Base-by-base conservation (phyloP, 2,888 invertebrate genomes). In the Caenorhabditis doughertyi region DNA sequence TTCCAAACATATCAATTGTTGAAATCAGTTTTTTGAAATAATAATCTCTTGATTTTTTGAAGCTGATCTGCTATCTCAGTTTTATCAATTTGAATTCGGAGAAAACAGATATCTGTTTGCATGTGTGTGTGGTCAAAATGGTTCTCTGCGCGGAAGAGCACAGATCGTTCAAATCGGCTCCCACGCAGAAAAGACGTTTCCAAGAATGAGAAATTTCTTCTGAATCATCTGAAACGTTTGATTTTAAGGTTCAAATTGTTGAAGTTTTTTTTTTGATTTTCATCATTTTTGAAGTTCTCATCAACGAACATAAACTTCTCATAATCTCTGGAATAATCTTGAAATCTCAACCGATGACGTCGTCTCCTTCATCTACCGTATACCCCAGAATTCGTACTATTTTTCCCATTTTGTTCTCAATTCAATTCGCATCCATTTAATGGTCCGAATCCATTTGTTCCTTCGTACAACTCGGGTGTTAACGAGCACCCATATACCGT, bases 71-170 rank as follows among this genome's bases (percentile, higher is more conserved):
- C 18, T 29, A 27, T 49, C 21, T 64, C 21, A 13, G 11, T 23
- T 64, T 32, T 3, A 44, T 32, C 16, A 13, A 39, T 27, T 21
- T 29, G 8, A 35, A 47, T 65, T 65, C 65, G 32, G 9, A 21
- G 35, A 65, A 65, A 47, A 51, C 47, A 65, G 64, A 29, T 60
- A 60, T 60, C 51, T 65, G 51, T 65, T 65, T 65, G 64, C 4
- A 18, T 62, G 64, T 49, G 32, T 9, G 39, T 65, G 65, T 65
- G 65, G 65, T 65, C 65, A 65, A 39, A 35, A 42, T 27, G 5
- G 49, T 29, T 39, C 29, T 51, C 42, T 51, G 51, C 65, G 51
- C 35, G 16, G 25, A 7, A 51, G 65, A 35, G 49, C 65, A 65
- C 29, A 65, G 65, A 65, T 65, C 39, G 65, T 29, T 51, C 65